Conservation (phyloP, 2,888 invertebrate genomes). For the Dynastes grantii region DNA sequence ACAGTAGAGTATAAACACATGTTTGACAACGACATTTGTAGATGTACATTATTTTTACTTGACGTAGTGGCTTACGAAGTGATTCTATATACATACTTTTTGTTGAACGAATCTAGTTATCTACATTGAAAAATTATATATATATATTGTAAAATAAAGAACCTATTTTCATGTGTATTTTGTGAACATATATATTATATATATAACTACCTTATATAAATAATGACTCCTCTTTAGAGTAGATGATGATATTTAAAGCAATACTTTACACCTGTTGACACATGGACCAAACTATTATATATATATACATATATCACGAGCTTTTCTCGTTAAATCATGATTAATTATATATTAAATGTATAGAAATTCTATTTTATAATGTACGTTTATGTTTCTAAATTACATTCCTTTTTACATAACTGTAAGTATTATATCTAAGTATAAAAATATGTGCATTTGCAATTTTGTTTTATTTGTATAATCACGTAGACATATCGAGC, state of each 20-base stretch:
- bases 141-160: slow-evolving; percentile 49
- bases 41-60: slow-evolving; percentile 36
- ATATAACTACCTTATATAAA: slow-evolving; percentile 45
- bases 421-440: slow-evolving; percentile 39
- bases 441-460: slow-evolving; percentile 36
- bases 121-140: slow-evolving; percentile 22
- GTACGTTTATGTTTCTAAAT: slow-evolving; percentile 42
- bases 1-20: slow-evolving; percentile 27
- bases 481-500: slow-evolving; percentile 44
- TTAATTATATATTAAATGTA: slow-evolving; percentile 37
- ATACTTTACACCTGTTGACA: slow-evolving; percentile 46
- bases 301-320: slow-evolving; percentile 45
- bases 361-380: slow-evolving; percentile 46
- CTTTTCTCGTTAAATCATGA: slow-evolving; percentile 45
- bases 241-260: slow-evolving; percentile 42
- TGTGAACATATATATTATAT: slow-evolving; percentile 41
- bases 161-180: slow-evolving; percentile 51
- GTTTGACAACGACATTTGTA: slow-evolving; percentile 48
- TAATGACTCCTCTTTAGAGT: slow-evolving; percentile 33
- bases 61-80: slow-evolving; percentile 33
- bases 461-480: slow-evolving; percentile 44
- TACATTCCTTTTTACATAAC: slow-evolving; percentile 43
- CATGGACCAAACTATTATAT: slow-evolving; percentile 50
- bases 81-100: slow-evolving; percentile 33
- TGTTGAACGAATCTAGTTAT: slow-evolving; percentile 37